Percentiles rank a stretch among this genome's conserved stretches.
These are phyloP conservation scores for Lissocephala sabroskyi DNA, from an alignment of 2,888 invertebrate genomes.

Conservation along the genomic window DNA sequence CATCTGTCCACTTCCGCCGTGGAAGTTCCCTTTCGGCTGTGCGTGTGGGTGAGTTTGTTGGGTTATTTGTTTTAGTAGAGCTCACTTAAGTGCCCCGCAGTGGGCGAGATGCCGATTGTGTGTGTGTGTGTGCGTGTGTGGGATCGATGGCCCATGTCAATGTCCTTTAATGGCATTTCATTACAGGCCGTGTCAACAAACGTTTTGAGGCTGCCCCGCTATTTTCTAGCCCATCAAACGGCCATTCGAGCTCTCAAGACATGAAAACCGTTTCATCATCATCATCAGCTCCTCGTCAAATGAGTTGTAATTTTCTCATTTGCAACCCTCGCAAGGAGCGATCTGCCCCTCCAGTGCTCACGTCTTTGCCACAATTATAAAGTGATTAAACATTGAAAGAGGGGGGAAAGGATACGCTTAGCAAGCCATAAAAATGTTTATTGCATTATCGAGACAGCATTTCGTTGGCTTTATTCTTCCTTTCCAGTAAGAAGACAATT, in stretches of 20 bases:
- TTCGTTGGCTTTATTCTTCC: neutral
- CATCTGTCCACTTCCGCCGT: constrained; percentile 66
- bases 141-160: constrained; percentile 50
- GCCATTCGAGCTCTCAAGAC: constrained; percentile 21
- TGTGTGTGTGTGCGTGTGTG: constrained; percentile 9
- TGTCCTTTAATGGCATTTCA: constrained; percentile 59
- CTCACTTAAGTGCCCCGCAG: constrained; percentile 29
- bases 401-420: constrained; percentile 14
- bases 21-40: constrained; percentile 17
- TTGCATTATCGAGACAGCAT: constrained; percentile 11
- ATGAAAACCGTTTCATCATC: constrained; percentile 20
- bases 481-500: neutral
- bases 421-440: constrained; percentile 31
- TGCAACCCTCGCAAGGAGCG: constrained; percentile 24
- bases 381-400: constrained; percentile 38
- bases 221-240: constrained; percentile 23
- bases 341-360: neutral
- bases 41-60: constrained; percentile 25
- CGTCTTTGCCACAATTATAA: constrained; percentile 49
- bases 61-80: constrained; percentile 41
- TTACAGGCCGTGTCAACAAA: constrained; percentile 23
- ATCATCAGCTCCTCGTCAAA: constrained; percentile 22
- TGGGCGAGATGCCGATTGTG: neutral
- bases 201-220: constrained; percentile 24
- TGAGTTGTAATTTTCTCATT: constrained; percentile 27